Evolutionary conservation across 1,140 invertebrate genomes (phyloP), one percentile per base, ranked within the genome.

Genomic region (Meteorus sp.): DNA sequence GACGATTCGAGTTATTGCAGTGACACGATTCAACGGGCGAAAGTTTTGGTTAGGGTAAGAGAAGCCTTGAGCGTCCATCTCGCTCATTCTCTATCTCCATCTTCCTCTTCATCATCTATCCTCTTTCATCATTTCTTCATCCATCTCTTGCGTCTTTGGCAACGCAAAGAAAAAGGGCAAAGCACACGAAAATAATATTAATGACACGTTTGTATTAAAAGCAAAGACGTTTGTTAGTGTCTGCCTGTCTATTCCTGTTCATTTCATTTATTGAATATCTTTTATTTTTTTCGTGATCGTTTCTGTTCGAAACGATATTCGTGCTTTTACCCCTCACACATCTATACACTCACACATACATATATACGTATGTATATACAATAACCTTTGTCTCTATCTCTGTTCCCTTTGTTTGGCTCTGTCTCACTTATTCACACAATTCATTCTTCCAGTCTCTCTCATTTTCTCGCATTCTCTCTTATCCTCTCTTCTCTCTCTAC

Each of bases 361-460:
- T 11, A n/a, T 39, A 39, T 11, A 39, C 35, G 15, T 39, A 39
- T 13, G 15, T 4, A 39, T 39, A 15, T 13, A 39, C 15, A 39
- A 39, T 13, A 39, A 39, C 35, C 35, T 39, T 39, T 39, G 35
- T 39, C 35, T 39, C 35, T 11, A n/a, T 39, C 35, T 39, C 35
- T 11, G 35, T 39, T 39, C 8, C 35, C 15, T 39, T 39, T 39
- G 35, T 39, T 13, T 39, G 35, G 3, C 27, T 29, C 9, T 9
- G 27, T 29, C 27, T 29, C 9, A 5, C 27, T 29, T 29, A 29
- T 29, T 29, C 27, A 29, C 27, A 29, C 35, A 39, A 39, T 7
- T 39, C 35, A 3, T 8, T 39, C 13, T 39, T 39, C n/a, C n/a
- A n/a, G n/a, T n/a, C n/a, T n/a, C 35, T 39, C 29, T 33, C 29